A percentile compares a stretch with the other conserved stretches of the same genome.
phyloP scores from a whole-genome alignment of 2,888 invertebrate species.

The Heliconius sara region DNA sequence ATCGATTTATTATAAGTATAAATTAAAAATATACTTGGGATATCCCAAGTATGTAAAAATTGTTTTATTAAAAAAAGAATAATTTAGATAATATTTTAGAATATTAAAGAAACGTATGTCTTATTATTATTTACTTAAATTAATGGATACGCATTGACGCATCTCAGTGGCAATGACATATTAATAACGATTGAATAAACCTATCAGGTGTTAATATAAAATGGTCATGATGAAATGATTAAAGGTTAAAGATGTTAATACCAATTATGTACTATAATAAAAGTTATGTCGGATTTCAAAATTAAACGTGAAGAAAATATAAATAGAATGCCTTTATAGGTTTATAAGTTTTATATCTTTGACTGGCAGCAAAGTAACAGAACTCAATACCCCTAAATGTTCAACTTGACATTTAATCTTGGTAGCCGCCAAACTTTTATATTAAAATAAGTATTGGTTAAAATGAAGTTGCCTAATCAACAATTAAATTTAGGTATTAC shows the following conservation, averaged over 20 bases:
- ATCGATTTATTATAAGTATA: too few species aligned
- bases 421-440: slow-evolving; percentile 50
- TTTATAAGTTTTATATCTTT: slow-evolving; percentile 31
- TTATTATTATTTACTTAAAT: not conserved
- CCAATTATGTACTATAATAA: not conserved
- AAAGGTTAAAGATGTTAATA: slow-evolving; percentile 9
- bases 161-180: slow-evolving; percentile 3
- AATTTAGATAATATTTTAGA: not conserved
- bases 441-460: slow-evolving; percentile 50
- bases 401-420: slow-evolving; percentile 50
- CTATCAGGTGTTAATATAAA: slow-evolving; percentile 17
- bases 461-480: slow-evolving; percentile 57
- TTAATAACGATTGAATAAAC: slow-evolving; percentile 25
- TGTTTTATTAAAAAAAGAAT: too few species aligned
- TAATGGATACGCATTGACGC: not conserved
- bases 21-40: too few species aligned
- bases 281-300: slow-evolving; percentile 27
- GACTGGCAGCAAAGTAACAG: slow-evolving; percentile 34
- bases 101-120: not conserved
- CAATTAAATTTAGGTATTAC: slow-evolving; percentile 52
- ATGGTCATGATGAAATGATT: not conserved
- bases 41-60: too few species aligned
- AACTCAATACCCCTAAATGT: slow-evolving; percentile 40
- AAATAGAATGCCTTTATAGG: slow-evolving; percentile 34
- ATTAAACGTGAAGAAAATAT: slow-evolving; percentile 28